Conservation (phyloP, 2,888 invertebrate species). For the Antheraea yamamai region DNA sequence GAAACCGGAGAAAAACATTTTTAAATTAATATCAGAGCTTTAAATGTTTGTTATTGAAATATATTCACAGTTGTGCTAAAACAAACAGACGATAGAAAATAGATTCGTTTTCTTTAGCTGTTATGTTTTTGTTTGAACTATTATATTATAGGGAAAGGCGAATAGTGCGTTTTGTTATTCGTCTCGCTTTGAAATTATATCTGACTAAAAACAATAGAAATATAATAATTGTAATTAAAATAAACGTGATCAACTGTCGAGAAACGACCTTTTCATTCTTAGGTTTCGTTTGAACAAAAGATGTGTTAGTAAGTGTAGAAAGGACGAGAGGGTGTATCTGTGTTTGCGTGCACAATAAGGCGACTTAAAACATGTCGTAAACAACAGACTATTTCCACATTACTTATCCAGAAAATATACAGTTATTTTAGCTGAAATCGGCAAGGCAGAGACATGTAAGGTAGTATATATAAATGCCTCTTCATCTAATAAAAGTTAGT, state of each 20-base stretch:
- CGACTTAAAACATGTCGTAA: too few species aligned
- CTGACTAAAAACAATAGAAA: background rate
- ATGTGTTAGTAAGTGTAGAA: too few species aligned
- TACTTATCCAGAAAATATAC: too few species aligned
- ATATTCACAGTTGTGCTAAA: background rate
- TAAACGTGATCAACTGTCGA: background rate
- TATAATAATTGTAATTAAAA: background rate
- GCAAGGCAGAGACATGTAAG: too few species aligned
- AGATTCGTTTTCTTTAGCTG: background rate
- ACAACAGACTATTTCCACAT: too few species aligned
- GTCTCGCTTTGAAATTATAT: background rate
- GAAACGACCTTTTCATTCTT: background rate
- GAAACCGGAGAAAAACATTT: background rate
- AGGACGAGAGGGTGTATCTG: too few species aligned
- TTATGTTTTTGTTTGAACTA: background rate
- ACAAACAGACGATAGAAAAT: constrained; percentile 3
- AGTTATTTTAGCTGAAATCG: too few species aligned
- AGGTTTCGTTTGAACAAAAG: background rate
- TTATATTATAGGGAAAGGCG: background rate
- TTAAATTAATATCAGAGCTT: background rate
- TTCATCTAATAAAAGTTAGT: too few species aligned
- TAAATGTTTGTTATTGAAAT: background rate
- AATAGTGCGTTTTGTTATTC: background rate
- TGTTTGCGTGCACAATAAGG: too few species aligned
- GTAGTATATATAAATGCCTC: too few species aligned